Percentiles rank a stretch among this genome's conserved stretches.
phyloP scores from a whole-genome alignment of 1,140 invertebrate species.

The Littorina saxatilis region DNA sequence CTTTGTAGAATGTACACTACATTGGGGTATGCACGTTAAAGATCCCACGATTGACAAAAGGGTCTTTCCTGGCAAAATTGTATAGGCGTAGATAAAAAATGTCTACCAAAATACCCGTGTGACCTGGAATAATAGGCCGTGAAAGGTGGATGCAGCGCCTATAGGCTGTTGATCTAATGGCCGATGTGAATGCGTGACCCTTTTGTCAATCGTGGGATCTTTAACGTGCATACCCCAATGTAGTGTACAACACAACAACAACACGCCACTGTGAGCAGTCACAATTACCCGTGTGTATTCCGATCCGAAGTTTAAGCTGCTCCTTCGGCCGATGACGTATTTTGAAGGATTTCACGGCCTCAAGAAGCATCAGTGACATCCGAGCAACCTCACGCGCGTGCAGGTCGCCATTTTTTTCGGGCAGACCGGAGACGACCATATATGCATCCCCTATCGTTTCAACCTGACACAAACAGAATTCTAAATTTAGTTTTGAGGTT shows the following conservation, averaged over 20 bases:
- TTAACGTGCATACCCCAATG: too few relatives aligned
- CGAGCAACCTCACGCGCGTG: conserved; percentile 83
- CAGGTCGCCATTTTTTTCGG: conserved; percentile 78
- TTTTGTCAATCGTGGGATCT: too few relatives aligned
- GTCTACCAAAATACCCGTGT: too few relatives aligned
- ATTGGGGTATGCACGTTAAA: too few relatives aligned
- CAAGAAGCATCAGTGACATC: conserved; percentile 90
- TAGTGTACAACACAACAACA: background rate
- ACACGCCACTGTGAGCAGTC: background rate
- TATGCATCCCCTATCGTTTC: conserved; percentile 99
- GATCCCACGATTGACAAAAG: too few relatives aligned
- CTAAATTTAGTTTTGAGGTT: too few relatives aligned
- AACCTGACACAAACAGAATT: too few relatives aligned
- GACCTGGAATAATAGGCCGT: too few relatives aligned
- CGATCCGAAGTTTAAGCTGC: conserved; percentile 94
- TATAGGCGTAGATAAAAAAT: too few relatives aligned
- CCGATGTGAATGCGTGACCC: too few relatives aligned
- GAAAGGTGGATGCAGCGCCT: too few relatives aligned
- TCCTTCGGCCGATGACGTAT: conserved; percentile 88
- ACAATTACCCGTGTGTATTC: conserved; percentile 90
- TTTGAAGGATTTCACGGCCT: conserved; percentile 90
- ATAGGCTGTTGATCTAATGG: background rate
- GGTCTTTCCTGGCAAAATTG: too few relatives aligned
- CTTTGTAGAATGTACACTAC: background rate
- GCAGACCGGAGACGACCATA: conserved; percentile 85